phyloP scores from a whole-genome alignment of 2,797 vertebrate genomes.

The Babyrousa celebensis region DNA sequence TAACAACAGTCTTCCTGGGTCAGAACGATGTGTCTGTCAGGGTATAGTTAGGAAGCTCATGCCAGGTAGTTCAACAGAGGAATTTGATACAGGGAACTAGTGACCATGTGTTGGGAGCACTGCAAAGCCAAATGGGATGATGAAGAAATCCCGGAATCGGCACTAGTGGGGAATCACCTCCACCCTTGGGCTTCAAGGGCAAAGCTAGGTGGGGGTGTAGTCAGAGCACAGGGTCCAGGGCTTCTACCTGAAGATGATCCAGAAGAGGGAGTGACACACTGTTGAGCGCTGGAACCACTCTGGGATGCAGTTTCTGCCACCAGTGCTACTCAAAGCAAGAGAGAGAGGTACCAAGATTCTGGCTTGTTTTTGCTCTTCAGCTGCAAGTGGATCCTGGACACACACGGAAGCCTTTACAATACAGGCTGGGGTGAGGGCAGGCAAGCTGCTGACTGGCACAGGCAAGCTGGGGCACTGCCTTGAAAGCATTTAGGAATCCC shows the following conservation, averaged over 20 bases:
- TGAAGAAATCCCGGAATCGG: not conserved
- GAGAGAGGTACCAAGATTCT: not conserved
- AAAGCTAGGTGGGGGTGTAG: rapidly evolving
- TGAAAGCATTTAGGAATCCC: not conserved
- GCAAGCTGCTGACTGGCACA: not conserved
- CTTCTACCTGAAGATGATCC: too few relatives aligned
- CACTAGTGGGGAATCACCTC: not conserved
- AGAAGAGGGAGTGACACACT: not conserved
- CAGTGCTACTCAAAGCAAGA: not conserved
- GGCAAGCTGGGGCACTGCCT: not conserved
- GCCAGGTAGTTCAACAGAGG: not conserved
- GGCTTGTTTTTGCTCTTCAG: not conserved
- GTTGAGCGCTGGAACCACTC: not conserved
- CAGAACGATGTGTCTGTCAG: not conserved
- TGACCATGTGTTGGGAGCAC: not conserved
- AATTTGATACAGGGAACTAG: not conserved
- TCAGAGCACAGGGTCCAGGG: not conserved
- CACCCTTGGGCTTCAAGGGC: not conserved
- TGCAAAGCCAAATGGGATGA: not conserved
- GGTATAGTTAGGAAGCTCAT: not conserved
- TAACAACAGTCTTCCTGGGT: not conserved
- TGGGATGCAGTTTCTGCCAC: too few relatives aligned
- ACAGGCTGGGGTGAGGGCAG: too few relatives aligned
- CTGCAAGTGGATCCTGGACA: not conserved
- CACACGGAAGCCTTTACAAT: rapidly evolving